Conservation (phyloP, 2,888 invertebrate species). For the Zootermopsis nevadensis region DNA sequence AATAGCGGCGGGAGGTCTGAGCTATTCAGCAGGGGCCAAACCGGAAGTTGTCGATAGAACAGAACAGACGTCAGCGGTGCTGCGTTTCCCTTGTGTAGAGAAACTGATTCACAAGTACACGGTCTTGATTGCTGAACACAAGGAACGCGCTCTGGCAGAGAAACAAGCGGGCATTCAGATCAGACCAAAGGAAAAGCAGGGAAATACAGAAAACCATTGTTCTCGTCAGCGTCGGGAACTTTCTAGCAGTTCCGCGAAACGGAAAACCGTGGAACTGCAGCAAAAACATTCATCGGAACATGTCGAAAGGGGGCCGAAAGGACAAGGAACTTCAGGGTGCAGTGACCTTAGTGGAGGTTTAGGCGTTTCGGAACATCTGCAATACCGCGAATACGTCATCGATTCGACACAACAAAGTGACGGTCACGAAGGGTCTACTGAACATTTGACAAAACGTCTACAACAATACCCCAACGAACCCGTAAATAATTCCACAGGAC, state of each 20-base stretch:
- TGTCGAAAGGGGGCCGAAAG: too few species aligned
- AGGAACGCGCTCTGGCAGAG: background rate
- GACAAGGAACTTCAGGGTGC: too few species aligned
- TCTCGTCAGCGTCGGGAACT: too few species aligned
- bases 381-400: too few species aligned
- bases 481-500: background rate
- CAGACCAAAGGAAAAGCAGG: background rate
- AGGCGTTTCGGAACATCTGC: too few species aligned
- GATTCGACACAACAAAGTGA: too few species aligned
- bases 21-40: background rate
- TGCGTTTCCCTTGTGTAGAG: conserved; percentile 45
- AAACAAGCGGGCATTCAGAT: background rate
- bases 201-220: background rate
- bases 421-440: background rate
- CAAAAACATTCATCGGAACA: too few species aligned
- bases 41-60: background rate
- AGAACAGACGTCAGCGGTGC: background rate
- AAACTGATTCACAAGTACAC: conserved; percentile 47
- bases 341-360: too few species aligned
- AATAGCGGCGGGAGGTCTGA: background rate
- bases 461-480: background rate
- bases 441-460: background rate
- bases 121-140: conserved; percentile 35
- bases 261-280: too few species aligned
- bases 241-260: too few species aligned